Conservation (phyloP, 2,888 invertebrate species). For the Mylabris sibirica region DNA sequence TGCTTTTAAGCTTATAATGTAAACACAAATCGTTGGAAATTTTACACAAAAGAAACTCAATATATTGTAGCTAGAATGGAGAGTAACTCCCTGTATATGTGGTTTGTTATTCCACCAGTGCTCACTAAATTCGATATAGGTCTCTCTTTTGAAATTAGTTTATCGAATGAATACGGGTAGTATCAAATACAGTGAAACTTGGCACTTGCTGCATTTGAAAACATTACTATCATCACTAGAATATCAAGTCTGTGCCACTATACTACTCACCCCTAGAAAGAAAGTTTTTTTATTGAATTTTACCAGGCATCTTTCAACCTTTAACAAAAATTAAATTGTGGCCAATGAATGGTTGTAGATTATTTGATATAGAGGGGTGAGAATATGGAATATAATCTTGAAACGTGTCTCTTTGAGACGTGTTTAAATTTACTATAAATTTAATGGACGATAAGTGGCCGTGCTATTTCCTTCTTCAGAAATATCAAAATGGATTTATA, state of each 20-base stretch:
- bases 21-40: slow-evolving; percentile 8
- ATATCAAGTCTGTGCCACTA: neutral
- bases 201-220: slow-evolving; percentile 41
- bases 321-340: slow-evolving; percentile 29
- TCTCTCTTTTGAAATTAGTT: slow-evolving; percentile 33
- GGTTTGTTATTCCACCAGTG: neutral
- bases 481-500: slow-evolving; percentile 55
- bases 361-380: neutral
- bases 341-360: neutral
- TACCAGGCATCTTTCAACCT: slow-evolving; percentile 15
- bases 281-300: slow-evolving; percentile 42
- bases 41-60: neutral
- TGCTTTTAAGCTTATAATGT: slow-evolving; percentile 9
- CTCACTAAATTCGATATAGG: slow-evolving; percentile 6
- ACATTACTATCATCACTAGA: slow-evolving; percentile 5
- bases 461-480: slow-evolving; percentile 54
- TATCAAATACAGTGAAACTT: slow-evolving; percentile 42
- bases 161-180: slow-evolving; percentile 31
- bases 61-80: neutral
- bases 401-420: slow-evolving; percentile 32
- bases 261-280: slow-evolving; percentile 16
- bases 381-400: slow-evolving; percentile 1
- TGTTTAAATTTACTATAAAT: slow-evolving; percentile 43
- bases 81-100: neutral
- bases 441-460: slow-evolving; percentile 55